Conservation (phyloP, 1,140 invertebrate species). For the Varroa destructor region DNA sequence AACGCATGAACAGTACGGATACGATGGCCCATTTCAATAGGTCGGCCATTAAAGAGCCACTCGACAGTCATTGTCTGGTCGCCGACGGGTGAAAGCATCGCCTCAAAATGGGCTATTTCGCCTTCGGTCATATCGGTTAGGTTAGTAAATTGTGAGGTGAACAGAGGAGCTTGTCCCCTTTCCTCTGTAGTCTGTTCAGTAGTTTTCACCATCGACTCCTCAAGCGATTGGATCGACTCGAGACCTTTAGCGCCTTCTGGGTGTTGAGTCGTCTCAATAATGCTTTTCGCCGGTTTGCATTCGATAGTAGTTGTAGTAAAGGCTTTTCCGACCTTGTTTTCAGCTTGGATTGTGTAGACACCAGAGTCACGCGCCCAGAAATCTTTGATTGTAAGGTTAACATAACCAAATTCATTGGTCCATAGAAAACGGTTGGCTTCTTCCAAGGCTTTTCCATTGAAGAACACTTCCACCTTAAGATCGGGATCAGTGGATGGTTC, state of each 20-base stretch:
- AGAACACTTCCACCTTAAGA: constrained; percentile 83
- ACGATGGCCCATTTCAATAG: constrained; percentile 62
- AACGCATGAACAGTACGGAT: constrained; percentile 82
- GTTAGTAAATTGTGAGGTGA: constrained; percentile 71
- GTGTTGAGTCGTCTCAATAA: constrained; percentile 77
- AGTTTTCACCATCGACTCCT: constrained; percentile 59
- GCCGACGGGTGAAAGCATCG: constrained; percentile 74
- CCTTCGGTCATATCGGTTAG: constrained; percentile 67
- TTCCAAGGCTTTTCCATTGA: constrained; percentile 71
- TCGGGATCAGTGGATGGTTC: constrained; percentile 93
- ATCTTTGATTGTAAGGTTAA: constrained; percentile 72
- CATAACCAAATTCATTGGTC: constrained; percentile 80
- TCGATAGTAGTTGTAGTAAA: constrained; percentile 77
- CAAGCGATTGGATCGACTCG: constrained; percentile 74
- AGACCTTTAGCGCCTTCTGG: constrained; percentile 79
- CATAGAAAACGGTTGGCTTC: constrained; percentile 61
- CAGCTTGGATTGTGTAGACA: constrained; percentile 34
- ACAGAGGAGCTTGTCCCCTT: constrained; percentile 64
- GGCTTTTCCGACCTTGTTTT: constrained; percentile 54
- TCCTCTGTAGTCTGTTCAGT: constrained; percentile 52
- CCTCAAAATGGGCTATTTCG: constrained; percentile 85
- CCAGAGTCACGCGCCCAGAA: constrained; percentile 74
- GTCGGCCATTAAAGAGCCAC: constrained; percentile 89
- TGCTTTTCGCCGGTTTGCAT: constrained; percentile 57
- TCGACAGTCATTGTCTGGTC: constrained; percentile 92